Conservation (phyloP, 2,113 vertebrate genomes). For the Cyphomyrus discorhynchus region DNA sequence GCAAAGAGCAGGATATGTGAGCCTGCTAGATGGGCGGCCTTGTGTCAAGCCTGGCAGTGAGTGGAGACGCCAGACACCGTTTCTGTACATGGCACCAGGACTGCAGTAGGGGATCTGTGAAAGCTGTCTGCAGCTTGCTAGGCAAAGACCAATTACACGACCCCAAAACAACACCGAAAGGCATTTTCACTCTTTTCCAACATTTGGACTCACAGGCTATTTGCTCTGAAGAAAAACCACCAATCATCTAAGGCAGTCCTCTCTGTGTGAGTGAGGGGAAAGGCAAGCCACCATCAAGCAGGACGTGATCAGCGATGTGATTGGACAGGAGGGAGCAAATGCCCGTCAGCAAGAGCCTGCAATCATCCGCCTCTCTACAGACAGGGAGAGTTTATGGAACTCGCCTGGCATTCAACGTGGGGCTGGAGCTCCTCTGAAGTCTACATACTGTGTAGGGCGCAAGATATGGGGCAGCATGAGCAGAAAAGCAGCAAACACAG, state of each 20-base stretch:
- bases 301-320: background rate
- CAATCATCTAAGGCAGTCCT: background rate
- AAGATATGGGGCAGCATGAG: background rate
- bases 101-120: background rate
- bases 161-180: background rate
- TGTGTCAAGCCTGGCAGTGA: background rate
- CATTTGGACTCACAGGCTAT: constrained; percentile 1
- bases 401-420: background rate
- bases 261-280: background rate
- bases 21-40: background rate
- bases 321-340: background rate
- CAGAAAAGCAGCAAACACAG: background rate
- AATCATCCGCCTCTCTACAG: background rate
- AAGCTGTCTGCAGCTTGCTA: background rate
- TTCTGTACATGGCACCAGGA: background rate
- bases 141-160: background rate
- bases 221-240: background rate
- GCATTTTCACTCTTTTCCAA: background rate
- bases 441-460: background rate
- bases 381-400: background rate
- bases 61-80: background rate
- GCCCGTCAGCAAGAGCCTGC: background rate
- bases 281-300: background rate
- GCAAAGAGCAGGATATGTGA: background rate
- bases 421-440: background rate